Percentiles rank a stretch among this genome's conserved stretches.
Conservation (phyloP, 2,113 vertebrate species). For the Coturnix japonica region DNA sequence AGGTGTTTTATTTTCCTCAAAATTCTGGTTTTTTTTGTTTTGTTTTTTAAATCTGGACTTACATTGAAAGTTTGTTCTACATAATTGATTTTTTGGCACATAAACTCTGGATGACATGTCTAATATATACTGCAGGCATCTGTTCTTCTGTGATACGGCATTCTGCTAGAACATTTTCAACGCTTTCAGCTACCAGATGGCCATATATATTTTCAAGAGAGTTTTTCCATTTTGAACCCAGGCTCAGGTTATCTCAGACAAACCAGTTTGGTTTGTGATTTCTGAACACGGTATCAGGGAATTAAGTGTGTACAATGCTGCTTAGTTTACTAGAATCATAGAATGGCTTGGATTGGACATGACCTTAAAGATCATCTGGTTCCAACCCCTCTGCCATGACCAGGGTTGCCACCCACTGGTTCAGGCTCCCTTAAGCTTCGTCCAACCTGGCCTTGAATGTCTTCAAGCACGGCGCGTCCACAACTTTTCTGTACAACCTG, state of each 20-base stretch:
- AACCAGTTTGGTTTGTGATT: background rate
- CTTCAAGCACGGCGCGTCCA: too few relatives aligned
- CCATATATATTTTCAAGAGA: background rate
- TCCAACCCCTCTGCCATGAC: background rate
- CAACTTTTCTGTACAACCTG: too few relatives aligned
- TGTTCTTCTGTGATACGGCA: background rate
- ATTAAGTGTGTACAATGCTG: background rate
- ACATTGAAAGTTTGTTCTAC: background rate
- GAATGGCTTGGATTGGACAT: background rate
- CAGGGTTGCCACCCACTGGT: too few relatives aligned
- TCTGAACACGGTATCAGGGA: background rate
- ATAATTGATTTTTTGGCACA: background rate
- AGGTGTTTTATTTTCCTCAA: background rate
- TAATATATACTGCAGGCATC: background rate
- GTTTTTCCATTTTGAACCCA: background rate
- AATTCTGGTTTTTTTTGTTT: background rate
- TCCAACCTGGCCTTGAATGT: too few relatives aligned
- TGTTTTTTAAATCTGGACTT: background rate
- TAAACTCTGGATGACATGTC: background rate
- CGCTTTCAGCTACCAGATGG: background rate
- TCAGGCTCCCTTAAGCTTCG: too few relatives aligned
- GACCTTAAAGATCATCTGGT: background rate
- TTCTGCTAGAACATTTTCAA: conserved; percentile 17
- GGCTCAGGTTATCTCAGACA: background rate
- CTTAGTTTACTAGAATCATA: background rate